These are phyloP conservation scores for Styela plicata DNA, from an alignment of 23 tunicate species.

Conservation along the genomic window DNA sequence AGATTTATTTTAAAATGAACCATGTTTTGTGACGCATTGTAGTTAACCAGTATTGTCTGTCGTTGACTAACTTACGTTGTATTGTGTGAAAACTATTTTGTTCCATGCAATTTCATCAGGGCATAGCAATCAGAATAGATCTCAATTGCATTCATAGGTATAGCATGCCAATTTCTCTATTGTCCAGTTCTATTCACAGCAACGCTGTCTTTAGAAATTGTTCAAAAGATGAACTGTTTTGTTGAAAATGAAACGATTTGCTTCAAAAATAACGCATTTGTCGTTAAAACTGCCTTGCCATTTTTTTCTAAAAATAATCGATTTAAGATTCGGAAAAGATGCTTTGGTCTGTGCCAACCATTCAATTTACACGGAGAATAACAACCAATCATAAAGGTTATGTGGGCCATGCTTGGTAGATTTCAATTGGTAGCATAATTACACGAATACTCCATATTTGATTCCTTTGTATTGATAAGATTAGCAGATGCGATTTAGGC, in stretches of 20 bases:
- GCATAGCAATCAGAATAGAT: constrained; percentile 25
- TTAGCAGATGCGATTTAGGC: too few relatives aligned
- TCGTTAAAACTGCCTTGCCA: not conserved
- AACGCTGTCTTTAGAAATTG: not conserved
- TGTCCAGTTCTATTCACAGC: constrained; percentile 1
- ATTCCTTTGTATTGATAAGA: too few relatives aligned
- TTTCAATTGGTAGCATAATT: too few relatives aligned
- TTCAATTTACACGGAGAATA: too few relatives aligned
- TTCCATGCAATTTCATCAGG: constrained; percentile 41
- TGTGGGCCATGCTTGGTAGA: too few relatives aligned
- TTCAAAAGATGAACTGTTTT: constrained; percentile 3
- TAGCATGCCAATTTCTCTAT: not conserved
- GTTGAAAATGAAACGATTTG: not conserved
- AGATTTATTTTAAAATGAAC: too few relatives aligned
- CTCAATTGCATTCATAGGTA: constrained; percentile 21
- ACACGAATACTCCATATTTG: too few relatives aligned
- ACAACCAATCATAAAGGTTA: too few relatives aligned
- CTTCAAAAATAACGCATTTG: not conserved
- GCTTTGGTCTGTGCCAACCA: too few relatives aligned
- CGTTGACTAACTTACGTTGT: not conserved
- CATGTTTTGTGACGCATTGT: not conserved
- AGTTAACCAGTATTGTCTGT: not conserved
- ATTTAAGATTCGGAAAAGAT: too few relatives aligned
- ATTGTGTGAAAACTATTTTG: not conserved
- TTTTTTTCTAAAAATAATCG: too few relatives aligned